phyloP scores from a whole-genome alignment of 2,113 vertebrate species.

The Garra rufa region DNA sequence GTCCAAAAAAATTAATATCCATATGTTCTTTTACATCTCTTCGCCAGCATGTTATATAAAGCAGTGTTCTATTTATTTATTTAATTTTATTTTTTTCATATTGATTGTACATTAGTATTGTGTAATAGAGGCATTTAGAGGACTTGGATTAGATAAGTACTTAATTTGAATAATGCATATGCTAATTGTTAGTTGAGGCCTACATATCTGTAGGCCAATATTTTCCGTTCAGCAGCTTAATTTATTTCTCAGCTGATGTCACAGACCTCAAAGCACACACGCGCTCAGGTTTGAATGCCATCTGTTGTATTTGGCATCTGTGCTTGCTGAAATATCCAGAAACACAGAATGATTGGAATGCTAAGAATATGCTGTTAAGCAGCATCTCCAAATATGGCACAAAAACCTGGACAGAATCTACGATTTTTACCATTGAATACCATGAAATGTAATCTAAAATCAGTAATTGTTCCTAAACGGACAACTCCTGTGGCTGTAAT shows the following conservation, averaged over 20 bases:
- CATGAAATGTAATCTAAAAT: neutral
- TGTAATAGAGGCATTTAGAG: neutral
- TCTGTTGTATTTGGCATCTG: conserved; percentile 48
- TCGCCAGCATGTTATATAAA: neutral
- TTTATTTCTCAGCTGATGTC: conserved; percentile 37
- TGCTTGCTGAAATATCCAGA: conserved; percentile 41
- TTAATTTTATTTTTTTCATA: neutral
- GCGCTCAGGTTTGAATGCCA: conserved; percentile 29
- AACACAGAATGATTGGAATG: conserved; percentile 12
- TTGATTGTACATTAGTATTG: neutral
- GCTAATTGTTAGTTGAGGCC: neutral
- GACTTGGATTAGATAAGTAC: neutral
- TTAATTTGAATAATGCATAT: neutral
- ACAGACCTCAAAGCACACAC: conserved; percentile 36
- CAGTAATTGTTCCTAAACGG: neutral
- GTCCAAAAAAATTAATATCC: neutral
- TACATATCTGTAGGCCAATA: conserved; percentile 25
- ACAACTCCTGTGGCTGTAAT: neutral
- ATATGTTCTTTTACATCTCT: neutral
- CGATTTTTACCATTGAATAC: neutral
- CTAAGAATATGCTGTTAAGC: conserved; percentile 15
- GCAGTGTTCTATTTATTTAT: neutral
- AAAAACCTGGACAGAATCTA: neutral
- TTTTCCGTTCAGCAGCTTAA: conserved; percentile 14
- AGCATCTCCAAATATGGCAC: neutral